Conservation (phyloP, 2,797 vertebrate species). For the Amblyraja radiata region DNA sequence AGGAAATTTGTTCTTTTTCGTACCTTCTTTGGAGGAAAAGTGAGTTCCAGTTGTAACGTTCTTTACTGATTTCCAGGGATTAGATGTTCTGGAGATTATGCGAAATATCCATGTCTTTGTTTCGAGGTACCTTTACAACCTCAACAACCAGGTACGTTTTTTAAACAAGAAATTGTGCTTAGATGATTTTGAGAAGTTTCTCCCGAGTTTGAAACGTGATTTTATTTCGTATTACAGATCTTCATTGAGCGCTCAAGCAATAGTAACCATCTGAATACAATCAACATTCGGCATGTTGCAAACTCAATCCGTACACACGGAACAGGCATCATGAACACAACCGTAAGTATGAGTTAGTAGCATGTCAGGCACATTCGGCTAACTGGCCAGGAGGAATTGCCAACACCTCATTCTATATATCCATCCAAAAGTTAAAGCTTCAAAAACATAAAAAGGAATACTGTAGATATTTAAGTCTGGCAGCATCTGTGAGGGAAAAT, state of each 20-base stretch:
- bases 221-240: constrained; percentile 62
- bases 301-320: constrained; percentile 97
- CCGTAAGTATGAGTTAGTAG: constrained; percentile 59
- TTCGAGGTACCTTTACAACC: constrained; percentile 94
- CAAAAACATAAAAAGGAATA: no score
- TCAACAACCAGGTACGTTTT: constrained; percentile 86
- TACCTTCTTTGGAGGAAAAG: background rate
- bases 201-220: background rate
- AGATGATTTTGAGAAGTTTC: no score
- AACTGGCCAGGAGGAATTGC: background rate
- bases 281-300: constrained; percentile 95
- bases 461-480: no score
- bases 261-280: constrained; percentile 98
- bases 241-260: constrained; percentile 97
- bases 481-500: no score
- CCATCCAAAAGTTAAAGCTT: background rate
- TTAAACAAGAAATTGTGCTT: background rate
- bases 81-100: constrained; percentile 98
- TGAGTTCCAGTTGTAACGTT: background rate
- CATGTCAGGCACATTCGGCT: background rate
- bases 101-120: constrained; percentile 98
- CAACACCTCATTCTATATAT: background rate
- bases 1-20: no score
- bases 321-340: constrained; percentile 98
- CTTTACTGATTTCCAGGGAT: constrained; percentile 63